A percentile compares a stretch with the other conserved stretches of the same genome.
phyloP scores from a whole-genome alignment of 2,797 vertebrate species.

The Buceros bicornis region DNA sequence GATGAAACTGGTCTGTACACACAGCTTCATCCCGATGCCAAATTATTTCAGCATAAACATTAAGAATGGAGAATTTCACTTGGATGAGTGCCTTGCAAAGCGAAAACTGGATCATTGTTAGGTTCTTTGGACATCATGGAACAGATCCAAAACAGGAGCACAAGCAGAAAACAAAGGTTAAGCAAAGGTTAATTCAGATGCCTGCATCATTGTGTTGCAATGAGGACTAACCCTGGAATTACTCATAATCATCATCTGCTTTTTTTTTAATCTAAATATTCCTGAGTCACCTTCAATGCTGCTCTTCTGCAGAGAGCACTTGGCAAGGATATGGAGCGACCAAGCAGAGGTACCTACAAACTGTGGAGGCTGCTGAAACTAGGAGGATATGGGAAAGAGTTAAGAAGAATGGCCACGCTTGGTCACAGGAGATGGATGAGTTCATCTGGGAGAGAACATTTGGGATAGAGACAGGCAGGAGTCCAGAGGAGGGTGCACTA shows the following conservation, averaged over 20 bases:
- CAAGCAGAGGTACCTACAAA: neutral
- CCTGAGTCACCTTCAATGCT: neutral
- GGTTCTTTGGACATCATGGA: neutral
- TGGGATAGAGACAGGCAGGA: neutral
- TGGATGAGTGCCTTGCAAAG: neutral
- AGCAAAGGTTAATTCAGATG: neutral
- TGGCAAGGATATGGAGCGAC: neutral
- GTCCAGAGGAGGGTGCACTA: neutral
- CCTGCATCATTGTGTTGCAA: neutral
- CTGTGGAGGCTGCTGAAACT: neutral
- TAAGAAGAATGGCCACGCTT: neutral
- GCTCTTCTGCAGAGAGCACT: neutral
- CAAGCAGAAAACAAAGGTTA: neutral
- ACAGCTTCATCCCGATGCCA: neutral
- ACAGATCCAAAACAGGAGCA: neutral
- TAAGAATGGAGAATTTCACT: neutral
- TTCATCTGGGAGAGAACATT: neutral
- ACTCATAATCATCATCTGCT: neutral
- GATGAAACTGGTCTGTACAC: neutral
- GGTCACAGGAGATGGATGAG: neutral
- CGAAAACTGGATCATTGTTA: neutral
- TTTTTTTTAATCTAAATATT: neutral
- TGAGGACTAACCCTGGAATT: neutral
- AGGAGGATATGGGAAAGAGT: neutral
- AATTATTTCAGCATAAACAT: neutral